phyloP scores from a whole-genome alignment of 2,113 vertebrate genomes.

The Bubo scandiacus region DNA sequence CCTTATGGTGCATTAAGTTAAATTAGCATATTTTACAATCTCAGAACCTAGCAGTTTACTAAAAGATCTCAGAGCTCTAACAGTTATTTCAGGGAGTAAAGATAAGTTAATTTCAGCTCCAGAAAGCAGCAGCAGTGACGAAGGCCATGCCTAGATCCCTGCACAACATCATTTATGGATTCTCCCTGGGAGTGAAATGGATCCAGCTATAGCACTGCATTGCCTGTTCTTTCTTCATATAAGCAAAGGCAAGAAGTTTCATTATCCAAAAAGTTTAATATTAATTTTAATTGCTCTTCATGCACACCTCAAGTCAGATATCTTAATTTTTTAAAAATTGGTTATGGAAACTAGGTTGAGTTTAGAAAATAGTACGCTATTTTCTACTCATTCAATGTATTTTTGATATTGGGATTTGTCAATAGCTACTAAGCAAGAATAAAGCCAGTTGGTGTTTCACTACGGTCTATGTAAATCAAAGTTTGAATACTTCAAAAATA shows the following conservation, averaged over 20 bases:
- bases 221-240: background rate
- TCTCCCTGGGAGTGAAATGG: background rate
- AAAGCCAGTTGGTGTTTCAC: background rate
- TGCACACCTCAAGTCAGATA: background rate
- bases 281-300: background rate
- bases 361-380: background rate
- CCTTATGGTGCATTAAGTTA: background rate
- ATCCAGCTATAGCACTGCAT: background rate
- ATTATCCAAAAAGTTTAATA: background rate
- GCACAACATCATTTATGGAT: background rate
- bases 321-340: accelerated
- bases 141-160: background rate
- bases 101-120: background rate
- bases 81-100: background rate
- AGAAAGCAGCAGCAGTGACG: background rate
- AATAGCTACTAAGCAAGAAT: background rate
- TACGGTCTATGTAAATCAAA: background rate
- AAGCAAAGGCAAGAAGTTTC: background rate
- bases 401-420: background rate
- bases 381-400: background rate
- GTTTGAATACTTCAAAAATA: background rate
- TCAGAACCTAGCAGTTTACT: background rate
- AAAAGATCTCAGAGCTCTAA: background rate
- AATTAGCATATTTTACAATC: background rate
- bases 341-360: background rate